Conservation (phyloP, 2,888 invertebrate species). For the Caenorhabditis sp. region DNA sequence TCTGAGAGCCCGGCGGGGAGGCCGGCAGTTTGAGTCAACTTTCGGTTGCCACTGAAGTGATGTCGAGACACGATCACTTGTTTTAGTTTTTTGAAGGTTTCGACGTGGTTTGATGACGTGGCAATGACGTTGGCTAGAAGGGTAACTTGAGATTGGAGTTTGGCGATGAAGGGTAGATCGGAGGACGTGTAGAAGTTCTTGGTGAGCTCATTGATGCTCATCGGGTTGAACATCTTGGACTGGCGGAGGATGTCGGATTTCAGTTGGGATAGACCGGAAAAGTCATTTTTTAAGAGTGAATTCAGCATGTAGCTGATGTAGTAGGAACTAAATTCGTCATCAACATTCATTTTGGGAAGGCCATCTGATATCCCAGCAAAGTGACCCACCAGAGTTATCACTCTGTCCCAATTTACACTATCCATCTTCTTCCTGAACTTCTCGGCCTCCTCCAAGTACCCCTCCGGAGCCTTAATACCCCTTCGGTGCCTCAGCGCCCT, state of each 20-base stretch:
- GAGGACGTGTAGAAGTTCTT: no score
- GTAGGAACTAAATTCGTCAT: no score
- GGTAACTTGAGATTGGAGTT: not conserved
- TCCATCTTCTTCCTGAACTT: not conserved
- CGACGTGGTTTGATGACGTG: not conserved
- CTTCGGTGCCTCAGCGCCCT: no score
- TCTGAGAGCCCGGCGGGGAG: not conserved
- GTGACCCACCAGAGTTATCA: not conserved
- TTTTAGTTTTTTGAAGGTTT: not conserved
- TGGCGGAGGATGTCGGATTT: no score
- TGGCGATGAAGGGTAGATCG: not conserved
- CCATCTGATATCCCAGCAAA: no score
- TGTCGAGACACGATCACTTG: not conserved
- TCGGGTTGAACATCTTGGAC: no score
- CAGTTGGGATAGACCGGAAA: no score
- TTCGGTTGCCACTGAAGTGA: not conserved
- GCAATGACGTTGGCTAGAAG: not conserved
- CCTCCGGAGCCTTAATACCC: not conserved
- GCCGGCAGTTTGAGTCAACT: not conserved
- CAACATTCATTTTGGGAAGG: no score
- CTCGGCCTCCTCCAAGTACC: not conserved
- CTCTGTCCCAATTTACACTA: not conserved
- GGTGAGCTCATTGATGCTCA: not conserved
- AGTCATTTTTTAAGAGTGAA: no score
- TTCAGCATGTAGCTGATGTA: no score